These are phyloP conservation scores for Haemorhous mexicanus DNA, from an alignment of 2,113 vertebrate genomes.

Conservation along the genomic window DNA sequence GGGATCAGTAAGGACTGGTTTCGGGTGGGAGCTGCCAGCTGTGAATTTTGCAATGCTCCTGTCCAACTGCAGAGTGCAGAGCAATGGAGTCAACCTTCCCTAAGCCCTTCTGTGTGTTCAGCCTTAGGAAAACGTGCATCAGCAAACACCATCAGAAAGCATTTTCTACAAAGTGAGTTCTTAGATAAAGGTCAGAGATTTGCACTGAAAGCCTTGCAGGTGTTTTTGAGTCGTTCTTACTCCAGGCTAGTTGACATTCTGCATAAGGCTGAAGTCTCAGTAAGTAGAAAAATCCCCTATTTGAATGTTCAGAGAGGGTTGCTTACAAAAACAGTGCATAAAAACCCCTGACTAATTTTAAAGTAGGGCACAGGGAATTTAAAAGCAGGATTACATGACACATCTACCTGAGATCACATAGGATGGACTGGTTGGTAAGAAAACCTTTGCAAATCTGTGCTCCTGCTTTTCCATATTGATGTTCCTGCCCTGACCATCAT, in stretches of 20 bases:
- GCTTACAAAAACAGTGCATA: neutral
- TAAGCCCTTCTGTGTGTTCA: neutral
- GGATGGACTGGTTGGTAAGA: neutral
- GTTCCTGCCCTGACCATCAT: neutral
- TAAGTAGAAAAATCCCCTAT: neutral
- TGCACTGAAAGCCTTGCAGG: conserved; percentile 13
- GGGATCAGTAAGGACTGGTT: neutral
- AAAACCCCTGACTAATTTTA: neutral
- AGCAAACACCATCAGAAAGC: neutral
- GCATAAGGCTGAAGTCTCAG: neutral
- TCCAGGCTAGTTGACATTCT: conserved; percentile 16
- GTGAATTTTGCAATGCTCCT: neutral
- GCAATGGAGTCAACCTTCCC: neutral
- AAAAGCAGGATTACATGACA: neutral
- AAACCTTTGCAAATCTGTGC: neutral
- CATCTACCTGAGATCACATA: neutral
- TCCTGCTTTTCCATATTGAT: neutral
- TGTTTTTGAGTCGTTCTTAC: neutral
- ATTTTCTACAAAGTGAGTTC: neutral
- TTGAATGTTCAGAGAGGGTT: neutral
- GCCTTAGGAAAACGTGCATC: neutral
- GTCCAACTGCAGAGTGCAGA: neutral
- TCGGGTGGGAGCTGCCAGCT: neutral
- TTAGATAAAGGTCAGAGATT: conserved; percentile 44
- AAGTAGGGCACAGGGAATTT: neutral